Conservation (phyloP, 1,140 invertebrate genomes). For the Drosophila paulistorum region DNA sequence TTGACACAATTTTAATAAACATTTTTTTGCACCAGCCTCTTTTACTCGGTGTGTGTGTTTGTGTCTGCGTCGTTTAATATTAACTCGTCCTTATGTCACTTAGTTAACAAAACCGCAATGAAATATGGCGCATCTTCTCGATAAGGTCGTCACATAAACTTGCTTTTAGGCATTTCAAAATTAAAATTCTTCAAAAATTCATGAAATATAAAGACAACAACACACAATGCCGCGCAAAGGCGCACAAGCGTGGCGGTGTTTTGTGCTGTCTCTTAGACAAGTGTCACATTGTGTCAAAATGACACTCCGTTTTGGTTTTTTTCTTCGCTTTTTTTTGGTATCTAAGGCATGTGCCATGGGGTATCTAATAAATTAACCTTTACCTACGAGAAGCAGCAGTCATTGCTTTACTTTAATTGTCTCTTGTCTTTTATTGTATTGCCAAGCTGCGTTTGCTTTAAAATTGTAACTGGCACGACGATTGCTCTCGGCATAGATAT, state of each 20-base stretch:
- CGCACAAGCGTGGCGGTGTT: background rate
- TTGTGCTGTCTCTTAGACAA: background rate
- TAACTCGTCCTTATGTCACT: conserved; percentile 26
- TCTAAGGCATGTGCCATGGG: conserved; percentile 10
- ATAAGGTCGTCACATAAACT: background rate
- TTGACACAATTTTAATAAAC: conserved; percentile 24
- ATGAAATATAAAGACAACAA: conserved; percentile 21
- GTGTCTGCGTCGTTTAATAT: conserved; percentile 15
- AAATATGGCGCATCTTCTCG: conserved; percentile 2
- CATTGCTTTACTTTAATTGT: conserved; percentile 1
- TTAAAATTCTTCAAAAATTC: conserved; percentile 22
- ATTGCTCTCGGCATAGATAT: conserved; percentile 7
- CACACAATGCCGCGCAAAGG: background rate
- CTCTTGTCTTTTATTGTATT: background rate
- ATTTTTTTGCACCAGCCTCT: background rate
- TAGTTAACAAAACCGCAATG: conserved; percentile 25
- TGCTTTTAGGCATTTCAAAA: conserved; percentile 22
- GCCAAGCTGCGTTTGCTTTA: background rate
- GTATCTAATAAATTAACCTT: conserved; percentile 4
- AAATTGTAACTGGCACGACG: background rate
- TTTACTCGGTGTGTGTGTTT: background rate
- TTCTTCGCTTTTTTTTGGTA: background rate
- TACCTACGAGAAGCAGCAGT: background rate
- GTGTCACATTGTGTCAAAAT: conserved; percentile 27
- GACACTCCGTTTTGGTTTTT: background rate